Percentiles rank a stretch among this genome's conserved stretches.
phyloP scores from a whole-genome alignment of 2,113 vertebrate species.

The Aleadryas rufinucha region DNA sequence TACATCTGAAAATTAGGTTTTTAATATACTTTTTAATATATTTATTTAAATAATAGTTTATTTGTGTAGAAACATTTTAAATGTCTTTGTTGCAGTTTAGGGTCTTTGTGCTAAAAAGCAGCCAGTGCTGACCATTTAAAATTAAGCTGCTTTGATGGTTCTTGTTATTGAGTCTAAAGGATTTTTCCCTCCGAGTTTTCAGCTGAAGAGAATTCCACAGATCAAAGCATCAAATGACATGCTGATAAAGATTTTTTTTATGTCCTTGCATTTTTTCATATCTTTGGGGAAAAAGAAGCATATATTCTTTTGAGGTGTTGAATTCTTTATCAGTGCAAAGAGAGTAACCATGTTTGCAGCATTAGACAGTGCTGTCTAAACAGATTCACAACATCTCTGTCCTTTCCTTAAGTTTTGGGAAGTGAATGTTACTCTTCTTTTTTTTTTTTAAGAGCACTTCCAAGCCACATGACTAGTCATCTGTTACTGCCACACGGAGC shows the following conservation, averaged over 20 bases:
- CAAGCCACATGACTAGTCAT: conserved; percentile 1
- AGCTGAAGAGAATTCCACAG: neutral
- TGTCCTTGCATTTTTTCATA: neutral
- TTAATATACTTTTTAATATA: neutral
- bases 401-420: neutral
- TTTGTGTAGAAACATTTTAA: neutral
- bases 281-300: neutral
- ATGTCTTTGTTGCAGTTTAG: neutral
- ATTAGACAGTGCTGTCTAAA: neutral
- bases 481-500: conserved; percentile 12
- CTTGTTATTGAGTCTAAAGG: neutral
- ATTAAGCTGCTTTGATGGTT: neutral
- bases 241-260: neutral
- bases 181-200: neutral
- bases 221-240: neutral
- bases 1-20: neutral
- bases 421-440: neutral
- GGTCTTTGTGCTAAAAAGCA: neutral
- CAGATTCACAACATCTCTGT: neutral
- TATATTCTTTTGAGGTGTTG: neutral
- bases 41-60: neutral
- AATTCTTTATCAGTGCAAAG: neutral
- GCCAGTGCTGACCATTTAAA: neutral
- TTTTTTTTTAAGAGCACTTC: neutral
- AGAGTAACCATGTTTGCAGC: neutral